Conservation (phyloP, 2,113 vertebrate species). For the Callipepla squamata region DNA sequence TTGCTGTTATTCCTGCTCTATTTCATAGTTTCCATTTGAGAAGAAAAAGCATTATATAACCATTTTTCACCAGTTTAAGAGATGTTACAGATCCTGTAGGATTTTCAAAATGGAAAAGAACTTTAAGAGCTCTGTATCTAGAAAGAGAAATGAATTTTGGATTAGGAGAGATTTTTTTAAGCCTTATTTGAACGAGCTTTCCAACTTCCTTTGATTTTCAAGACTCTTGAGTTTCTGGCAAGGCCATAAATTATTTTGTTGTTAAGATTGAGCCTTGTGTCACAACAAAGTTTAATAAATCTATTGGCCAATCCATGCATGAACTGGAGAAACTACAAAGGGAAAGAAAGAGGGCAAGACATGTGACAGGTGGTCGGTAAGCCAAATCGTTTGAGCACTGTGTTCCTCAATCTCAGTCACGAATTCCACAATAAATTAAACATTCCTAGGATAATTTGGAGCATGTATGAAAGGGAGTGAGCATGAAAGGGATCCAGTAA, state of each 20-base stretch:
- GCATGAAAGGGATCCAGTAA: background rate
- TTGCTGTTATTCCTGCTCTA: background rate
- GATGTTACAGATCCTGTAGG: background rate
- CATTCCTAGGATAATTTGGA: background rate
- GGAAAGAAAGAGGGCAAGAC: background rate
- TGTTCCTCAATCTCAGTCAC: background rate
- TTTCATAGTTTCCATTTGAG: background rate
- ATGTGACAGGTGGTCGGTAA: background rate
- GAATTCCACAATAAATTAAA: slow-evolving; percentile 1
- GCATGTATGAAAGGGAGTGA: background rate
- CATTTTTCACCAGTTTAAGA: background rate
- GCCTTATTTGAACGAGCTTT: background rate
- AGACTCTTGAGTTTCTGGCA: background rate
- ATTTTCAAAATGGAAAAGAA: background rate
- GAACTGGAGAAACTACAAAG: background rate
- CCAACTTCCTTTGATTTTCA: background rate
- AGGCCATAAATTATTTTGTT: background rate
- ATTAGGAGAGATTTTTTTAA: background rate
- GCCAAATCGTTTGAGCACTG: background rate
- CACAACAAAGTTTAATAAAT: background rate
- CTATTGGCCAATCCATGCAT: background rate
- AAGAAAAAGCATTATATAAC: background rate
- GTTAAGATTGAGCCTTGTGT: background rate
- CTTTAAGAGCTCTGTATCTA: background rate
- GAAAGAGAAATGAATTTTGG: background rate